phyloP scores from a whole-genome alignment of 2,888 invertebrate genomes.

The Griposia aprilina region DNA sequence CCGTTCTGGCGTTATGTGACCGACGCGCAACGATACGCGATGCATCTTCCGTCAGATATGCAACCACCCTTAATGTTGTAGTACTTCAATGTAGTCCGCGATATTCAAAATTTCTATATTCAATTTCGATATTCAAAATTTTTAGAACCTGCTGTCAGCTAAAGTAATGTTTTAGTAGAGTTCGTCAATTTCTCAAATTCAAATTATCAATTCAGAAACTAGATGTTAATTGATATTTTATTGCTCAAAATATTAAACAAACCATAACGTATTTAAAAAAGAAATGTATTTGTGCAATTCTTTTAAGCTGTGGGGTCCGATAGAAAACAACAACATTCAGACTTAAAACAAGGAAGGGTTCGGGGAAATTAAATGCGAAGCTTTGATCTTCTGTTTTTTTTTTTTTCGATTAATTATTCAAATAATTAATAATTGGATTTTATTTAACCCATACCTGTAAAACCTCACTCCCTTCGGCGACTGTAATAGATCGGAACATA shows the following conservation, averaged over 20 bases:
- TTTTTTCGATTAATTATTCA: conserved; percentile 3
- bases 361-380: conserved; percentile 2
- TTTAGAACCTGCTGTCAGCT: no score
- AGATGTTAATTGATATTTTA: background rate
- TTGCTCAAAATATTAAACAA: background rate
- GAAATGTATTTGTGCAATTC: background rate
- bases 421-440: conserved; percentile 9
- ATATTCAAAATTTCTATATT: background rate
- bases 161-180: background rate
- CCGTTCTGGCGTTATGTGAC: background rate
- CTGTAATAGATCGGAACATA: background rate
- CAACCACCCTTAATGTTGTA: background rate
- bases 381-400: conserved; percentile 32
- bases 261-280: no score
- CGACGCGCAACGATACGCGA: background rate
- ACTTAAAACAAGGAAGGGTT: conserved; percentile 19
- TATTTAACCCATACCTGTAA: background rate
- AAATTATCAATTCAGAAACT: background rate
- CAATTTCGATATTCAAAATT: background rate
- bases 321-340: conserved; percentile 14
- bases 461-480: background rate
- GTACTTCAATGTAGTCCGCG: background rate
- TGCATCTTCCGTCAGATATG: background rate
- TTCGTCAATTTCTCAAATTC: background rate
- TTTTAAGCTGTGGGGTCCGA: background rate